Conservation (phyloP, 2,888 invertebrate genomes). For the Caenorhabditis imperialis region DNA sequence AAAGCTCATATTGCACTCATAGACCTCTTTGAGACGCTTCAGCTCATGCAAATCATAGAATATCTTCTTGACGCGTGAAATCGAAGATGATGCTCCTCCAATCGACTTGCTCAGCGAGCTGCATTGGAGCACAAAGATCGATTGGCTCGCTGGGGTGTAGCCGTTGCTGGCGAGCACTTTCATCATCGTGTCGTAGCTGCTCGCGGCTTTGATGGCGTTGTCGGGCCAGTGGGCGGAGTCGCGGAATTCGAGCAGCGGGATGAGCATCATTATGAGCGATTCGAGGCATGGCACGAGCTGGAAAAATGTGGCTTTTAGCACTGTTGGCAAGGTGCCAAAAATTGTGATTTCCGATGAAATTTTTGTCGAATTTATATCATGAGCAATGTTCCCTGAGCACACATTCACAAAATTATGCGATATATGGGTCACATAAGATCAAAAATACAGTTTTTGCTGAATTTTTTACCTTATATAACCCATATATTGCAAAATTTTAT, state of each 20-base stretch:
- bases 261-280: constrained; percentile 17
- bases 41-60: constrained; percentile 45
- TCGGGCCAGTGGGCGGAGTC: constrained; percentile 57
- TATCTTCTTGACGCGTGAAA: constrained; percentile 45
- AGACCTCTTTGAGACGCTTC: constrained; percentile 50
- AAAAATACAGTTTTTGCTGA: too few relatives aligned
- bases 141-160: constrained; percentile 52
- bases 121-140: constrained; percentile 17
- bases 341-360: too few relatives aligned
- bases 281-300: constrained; percentile 45
- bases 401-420: too few relatives aligned
- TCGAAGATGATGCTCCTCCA: constrained; percentile 18
- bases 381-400: too few relatives aligned
- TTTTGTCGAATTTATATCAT: too few relatives aligned
- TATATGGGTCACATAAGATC: too few relatives aligned
- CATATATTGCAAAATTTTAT: too few relatives aligned
- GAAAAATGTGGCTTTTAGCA: too few relatives aligned
- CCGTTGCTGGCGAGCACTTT: constrained; percentile 22
- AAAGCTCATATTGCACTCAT: constrained; percentile 54
- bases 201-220: constrained; percentile 55
- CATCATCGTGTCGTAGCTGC: constrained; percentile 50
- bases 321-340: too few relatives aligned
- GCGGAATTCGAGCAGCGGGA: constrained; percentile 36
- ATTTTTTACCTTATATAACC: too few relatives aligned
- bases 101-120: constrained; percentile 7